Percentiles rank a stretch among this genome's conserved stretches.
These are phyloP conservation scores for Euwallacea fornicatus DNA, from an alignment of 1,140 invertebrate species.

Conservation along the genomic window DNA sequence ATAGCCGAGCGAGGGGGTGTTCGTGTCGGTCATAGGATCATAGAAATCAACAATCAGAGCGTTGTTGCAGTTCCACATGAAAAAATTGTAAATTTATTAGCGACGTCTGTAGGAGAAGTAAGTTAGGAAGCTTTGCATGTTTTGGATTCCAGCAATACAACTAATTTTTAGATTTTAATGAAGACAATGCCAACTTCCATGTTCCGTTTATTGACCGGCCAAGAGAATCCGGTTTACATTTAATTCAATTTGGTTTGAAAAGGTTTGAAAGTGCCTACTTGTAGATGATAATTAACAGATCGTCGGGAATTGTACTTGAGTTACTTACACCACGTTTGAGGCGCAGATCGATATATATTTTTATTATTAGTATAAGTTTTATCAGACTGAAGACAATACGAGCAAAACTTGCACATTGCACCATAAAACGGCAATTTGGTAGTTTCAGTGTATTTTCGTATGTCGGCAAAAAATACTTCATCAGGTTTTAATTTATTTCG, in stretches of 20 bases:
- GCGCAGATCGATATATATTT: constrained; percentile 54
- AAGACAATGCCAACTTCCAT: constrained; percentile 99
- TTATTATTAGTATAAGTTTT: constrained; percentile 53
- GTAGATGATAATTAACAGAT: constrained; percentile 51
- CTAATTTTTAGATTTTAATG: constrained; percentile 86
- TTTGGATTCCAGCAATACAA: not conserved
- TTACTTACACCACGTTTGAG: constrained; percentile 49
- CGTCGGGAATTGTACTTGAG: constrained; percentile 50
- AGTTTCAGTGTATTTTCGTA: constrained; percentile 10
- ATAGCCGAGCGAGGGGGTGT: constrained; percentile 99
- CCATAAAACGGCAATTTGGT: constrained; percentile 34
- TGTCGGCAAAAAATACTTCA: not conserved
- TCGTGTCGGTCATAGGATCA: constrained; percentile 97
- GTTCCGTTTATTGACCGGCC: constrained; percentile 97
- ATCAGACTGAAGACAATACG: constrained; percentile 55
- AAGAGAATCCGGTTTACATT: constrained; percentile 99
- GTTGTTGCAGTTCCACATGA: constrained; percentile 99
- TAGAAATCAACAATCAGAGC: constrained; percentile 99
- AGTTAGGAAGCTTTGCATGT: constrained; percentile 38
- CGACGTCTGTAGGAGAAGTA: constrained; percentile 98
- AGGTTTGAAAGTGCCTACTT: constrained; percentile 55
- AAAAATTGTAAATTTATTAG: constrained; percentile 97
- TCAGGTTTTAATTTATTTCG: not conserved
- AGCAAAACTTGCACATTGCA: constrained; percentile 51
- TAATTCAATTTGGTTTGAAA: constrained; percentile 58